These are phyloP conservation scores for Macrotis lagotis DNA, from an alignment of 2,113 vertebrate genomes.

Conservation along the genomic window DNA sequence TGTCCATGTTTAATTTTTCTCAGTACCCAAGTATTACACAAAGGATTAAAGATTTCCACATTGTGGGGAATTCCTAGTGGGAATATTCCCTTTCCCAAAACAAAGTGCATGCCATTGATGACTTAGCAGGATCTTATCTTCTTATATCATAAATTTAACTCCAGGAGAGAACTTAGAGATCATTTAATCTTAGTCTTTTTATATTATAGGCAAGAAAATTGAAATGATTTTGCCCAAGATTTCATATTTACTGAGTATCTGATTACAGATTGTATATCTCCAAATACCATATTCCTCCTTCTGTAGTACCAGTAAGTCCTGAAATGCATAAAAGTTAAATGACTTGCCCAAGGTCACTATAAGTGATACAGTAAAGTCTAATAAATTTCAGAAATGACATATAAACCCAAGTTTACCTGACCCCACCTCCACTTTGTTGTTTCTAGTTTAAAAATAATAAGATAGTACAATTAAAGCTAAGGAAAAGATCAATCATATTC, in stretches of 20 bases:
- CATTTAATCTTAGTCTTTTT: background rate
- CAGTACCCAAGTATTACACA: background rate
- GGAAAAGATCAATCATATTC: background rate
- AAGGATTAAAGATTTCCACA: background rate
- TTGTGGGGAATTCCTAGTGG: background rate
- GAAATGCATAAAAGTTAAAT: background rate
- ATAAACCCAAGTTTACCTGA: background rate
- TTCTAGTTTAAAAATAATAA: background rate
- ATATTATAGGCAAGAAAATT: background rate
- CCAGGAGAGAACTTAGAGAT: background rate
- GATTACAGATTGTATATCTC: background rate
- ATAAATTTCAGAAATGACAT: background rate
- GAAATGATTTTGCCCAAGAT: background rate
- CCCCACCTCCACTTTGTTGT: background rate
- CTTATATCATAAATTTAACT: background rate
- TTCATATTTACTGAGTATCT: background rate
- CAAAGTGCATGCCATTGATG: background rate
- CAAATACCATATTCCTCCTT: background rate
- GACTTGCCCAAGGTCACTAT: background rate
- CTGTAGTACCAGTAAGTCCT: background rate
- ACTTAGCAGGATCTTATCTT: background rate
- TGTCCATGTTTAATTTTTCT: background rate
- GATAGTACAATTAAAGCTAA: background rate
- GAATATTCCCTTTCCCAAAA: background rate
- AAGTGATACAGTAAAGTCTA: background rate